A percentile compares a stretch with the other conserved stretches of the same genome.
phyloP scores from a whole-genome alignment of 2,113 vertebrate species.

The Phylloscopus whistleri region DNA sequence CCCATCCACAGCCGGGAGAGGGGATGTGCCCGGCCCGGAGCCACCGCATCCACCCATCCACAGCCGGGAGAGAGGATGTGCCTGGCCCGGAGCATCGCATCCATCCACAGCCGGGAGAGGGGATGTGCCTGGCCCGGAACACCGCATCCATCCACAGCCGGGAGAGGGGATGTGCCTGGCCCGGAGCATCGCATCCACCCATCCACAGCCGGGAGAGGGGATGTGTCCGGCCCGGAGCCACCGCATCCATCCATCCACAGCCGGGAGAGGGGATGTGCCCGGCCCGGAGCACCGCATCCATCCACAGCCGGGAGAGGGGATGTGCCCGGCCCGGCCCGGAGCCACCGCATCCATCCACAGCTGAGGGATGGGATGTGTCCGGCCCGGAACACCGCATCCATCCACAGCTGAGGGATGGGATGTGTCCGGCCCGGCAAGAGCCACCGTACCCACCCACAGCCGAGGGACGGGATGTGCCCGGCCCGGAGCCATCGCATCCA shows the following conservation, averaged over 20 bases:
- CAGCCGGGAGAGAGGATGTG: accelerated
- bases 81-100: background rate
- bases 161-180: background rate
- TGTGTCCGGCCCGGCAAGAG: too few species aligned
- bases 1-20: accelerated
- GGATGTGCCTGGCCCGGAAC: too few species aligned
- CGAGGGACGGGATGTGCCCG: accelerated
- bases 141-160: too few species aligned
- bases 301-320: background rate
- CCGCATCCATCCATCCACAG: background rate
- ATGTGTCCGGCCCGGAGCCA: too few species aligned
- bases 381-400: background rate
- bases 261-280: accelerated
- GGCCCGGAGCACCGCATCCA: background rate
- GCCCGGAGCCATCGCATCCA: background rate
- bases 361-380: background rate
- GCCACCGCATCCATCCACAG: background rate
- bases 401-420: background rate
- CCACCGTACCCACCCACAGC: too few species aligned
- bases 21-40: background rate
- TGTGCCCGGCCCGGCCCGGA: too few species aligned
- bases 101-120: too few species aligned
- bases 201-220: background rate
- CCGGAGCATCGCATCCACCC: background rate
- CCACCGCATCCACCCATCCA: background rate